These are phyloP conservation scores for Alauda arvensis DNA, from an alignment of 2,797 vertebrate species.

Conservation along the genomic window DNA sequence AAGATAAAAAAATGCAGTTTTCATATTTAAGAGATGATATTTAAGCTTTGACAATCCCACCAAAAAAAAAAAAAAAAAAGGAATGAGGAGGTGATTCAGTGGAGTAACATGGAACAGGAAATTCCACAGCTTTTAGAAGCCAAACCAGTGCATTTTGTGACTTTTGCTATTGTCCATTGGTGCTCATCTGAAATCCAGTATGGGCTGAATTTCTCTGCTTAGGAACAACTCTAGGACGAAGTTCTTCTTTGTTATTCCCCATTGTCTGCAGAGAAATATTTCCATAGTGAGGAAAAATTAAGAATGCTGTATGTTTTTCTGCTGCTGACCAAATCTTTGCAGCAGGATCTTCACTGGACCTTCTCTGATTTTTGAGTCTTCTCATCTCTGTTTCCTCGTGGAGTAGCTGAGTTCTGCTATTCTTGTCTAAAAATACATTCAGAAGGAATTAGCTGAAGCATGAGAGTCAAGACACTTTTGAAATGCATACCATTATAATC, in stretches of 20 bases:
- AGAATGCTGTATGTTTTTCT: neutral
- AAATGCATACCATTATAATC: neutral
- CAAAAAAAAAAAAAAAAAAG: neutral
- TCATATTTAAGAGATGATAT: slow-evolving; percentile 39
- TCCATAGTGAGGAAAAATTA: slow-evolving; percentile 8
- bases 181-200: neutral
- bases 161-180: neutral
- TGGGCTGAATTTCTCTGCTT: slow-evolving; percentile 2
- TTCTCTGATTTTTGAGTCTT: neutral
- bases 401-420: neutral
- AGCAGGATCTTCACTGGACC: neutral
- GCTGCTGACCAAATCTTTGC: neutral
- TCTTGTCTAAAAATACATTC: neutral
- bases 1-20: slow-evolving; percentile 51
- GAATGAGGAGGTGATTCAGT: slow-evolving; percentile 37
- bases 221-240: neutral
- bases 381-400: neutral
- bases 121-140: slow-evolving; percentile 37
- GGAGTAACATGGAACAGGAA: slow-evolving; percentile 20
- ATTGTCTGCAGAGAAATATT: slow-evolving; percentile 11
- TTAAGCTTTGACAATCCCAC: slow-evolving; percentile 28
- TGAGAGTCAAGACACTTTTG: neutral
- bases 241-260: neutral
- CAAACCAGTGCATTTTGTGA: slow-evolving; percentile 8
- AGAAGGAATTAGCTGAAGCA: neutral